These are phyloP conservation scores for Pseudorhombus dupliciocellatus DNA, from an alignment of 2,113 vertebrate species.

Conservation along the genomic window DNA sequence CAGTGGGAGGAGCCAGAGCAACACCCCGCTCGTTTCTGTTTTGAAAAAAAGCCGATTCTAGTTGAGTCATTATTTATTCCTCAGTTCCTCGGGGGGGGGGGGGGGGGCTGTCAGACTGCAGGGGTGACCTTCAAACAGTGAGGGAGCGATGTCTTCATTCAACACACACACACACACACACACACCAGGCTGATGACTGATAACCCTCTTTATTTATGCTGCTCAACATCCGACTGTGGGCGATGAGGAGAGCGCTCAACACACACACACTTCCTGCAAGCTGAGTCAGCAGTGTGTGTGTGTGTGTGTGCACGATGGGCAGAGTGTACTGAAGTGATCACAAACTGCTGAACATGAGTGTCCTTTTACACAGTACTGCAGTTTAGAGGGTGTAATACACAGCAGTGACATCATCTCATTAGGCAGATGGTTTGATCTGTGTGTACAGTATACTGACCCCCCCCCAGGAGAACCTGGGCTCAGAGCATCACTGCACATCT, in stretches of 20 bases:
- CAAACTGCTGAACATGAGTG: too few relatives aligned
- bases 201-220: conserved; percentile 57
- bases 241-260: background rate
- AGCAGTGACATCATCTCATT: too few relatives aligned
- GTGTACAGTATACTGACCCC: too few relatives aligned
- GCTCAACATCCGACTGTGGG: conserved; percentile 14
- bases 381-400: too few relatives aligned
- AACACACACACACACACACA: too few relatives aligned
- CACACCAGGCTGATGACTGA: conserved; percentile 23
- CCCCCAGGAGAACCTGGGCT: background rate
- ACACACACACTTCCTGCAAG: background rate
- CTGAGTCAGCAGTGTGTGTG: conserved; percentile 44
- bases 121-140: conserved; percentile 55
- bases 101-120: conserved; percentile 17
- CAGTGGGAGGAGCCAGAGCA: conserved; percentile 34
- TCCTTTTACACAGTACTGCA: too few relatives aligned
- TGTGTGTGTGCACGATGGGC: conserved; percentile 17
- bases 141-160: conserved; percentile 1
- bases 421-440: too few relatives aligned
- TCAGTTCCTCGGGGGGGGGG: too few relatives aligned
- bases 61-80: too few relatives aligned
- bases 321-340: too few relatives aligned
- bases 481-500: conserved; percentile 64
- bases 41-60: too few relatives aligned
- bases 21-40: too few relatives aligned